Percentiles rank a stretch among this genome's conserved stretches.
These are phyloP conservation scores for Danaus chrysippus DNA, from an alignment of 2,888 invertebrate genomes.

Conservation along the genomic window DNA sequence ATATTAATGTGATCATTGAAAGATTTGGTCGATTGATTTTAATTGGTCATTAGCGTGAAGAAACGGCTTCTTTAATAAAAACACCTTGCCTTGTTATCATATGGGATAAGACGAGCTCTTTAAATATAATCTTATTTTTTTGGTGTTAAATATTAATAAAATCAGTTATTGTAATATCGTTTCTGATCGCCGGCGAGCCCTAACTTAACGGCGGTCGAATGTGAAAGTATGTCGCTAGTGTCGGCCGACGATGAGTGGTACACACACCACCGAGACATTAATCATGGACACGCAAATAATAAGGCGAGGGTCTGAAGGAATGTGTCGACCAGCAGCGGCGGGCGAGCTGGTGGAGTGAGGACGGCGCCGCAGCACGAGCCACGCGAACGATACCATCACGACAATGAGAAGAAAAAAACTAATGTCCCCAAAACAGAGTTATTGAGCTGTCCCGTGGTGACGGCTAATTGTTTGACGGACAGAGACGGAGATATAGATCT, in stretches of 20 bases:
- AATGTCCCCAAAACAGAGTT: conserved; percentile 34
- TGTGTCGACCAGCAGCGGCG: background rate
- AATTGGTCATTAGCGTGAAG: too few relatives aligned
- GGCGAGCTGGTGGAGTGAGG: conserved; percentile 4
- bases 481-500: conserved; percentile 33
- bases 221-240: conserved; percentile 15
- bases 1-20: too few relatives aligned
- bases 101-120: too few relatives aligned
- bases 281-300: conserved; percentile 31
- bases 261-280: conserved; percentile 21
- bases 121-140: too few relatives aligned
- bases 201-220: conserved; percentile 1
- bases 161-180: too few relatives aligned
- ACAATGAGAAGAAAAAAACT: conserved; percentile 35
- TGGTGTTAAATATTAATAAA: too few relatives aligned
- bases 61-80: too few relatives aligned
- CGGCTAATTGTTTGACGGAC: conserved; percentile 52
- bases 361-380: conserved; percentile 38
- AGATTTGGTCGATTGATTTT: too few relatives aligned
- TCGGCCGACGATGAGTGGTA: conserved; percentile 12
- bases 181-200: background rate
- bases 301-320: conserved; percentile 19
- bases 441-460: conserved; percentile 38
- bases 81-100: too few relatives aligned
- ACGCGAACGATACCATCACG: conserved; percentile 36